Conservation (phyloP, 2,888 invertebrate genomes). For the Meteorus colon region DNA sequence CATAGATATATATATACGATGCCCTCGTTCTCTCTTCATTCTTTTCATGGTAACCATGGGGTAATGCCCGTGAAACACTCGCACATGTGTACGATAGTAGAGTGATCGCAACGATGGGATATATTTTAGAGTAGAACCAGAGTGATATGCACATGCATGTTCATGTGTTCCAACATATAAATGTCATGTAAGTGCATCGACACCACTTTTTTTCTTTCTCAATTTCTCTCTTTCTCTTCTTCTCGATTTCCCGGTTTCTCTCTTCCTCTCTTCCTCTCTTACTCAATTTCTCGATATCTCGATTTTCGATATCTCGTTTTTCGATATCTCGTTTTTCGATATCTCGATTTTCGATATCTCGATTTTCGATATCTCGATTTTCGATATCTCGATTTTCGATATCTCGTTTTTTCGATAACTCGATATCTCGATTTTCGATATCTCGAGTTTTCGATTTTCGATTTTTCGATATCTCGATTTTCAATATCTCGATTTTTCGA, state of each 20-base stretch:
- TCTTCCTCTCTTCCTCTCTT: background rate
- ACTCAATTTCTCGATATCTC: too few relatives aligned
- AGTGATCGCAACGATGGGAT: conserved; percentile 23
- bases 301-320: too few relatives aligned
- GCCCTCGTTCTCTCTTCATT: background rate
- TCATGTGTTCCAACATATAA: background rate
- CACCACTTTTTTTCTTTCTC: background rate
- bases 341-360: too few relatives aligned
- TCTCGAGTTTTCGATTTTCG: too few relatives aligned
- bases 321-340: too few relatives aligned
- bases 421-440: too few relatives aligned
- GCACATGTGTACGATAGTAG: conserved; percentile 30
- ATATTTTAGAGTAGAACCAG: conserved; percentile 12
- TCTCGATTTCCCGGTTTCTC: too few relatives aligned
- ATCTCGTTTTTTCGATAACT: too few relatives aligned
- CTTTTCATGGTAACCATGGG: background rate
- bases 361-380: too few relatives aligned
- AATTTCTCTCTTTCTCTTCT: background rate
- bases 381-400: too few relatives aligned
- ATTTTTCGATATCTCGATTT: too few relatives aligned
- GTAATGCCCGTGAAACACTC: conserved; percentile 18
- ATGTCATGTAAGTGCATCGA: conserved; percentile 4
- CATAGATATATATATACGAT: background rate
- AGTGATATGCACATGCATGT: conserved; percentile 27
- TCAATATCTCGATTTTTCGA: too few relatives aligned